phyloP scores from a whole-genome alignment of 2,888 invertebrate genomes.

The Choristoneura rosaceana region DNA sequence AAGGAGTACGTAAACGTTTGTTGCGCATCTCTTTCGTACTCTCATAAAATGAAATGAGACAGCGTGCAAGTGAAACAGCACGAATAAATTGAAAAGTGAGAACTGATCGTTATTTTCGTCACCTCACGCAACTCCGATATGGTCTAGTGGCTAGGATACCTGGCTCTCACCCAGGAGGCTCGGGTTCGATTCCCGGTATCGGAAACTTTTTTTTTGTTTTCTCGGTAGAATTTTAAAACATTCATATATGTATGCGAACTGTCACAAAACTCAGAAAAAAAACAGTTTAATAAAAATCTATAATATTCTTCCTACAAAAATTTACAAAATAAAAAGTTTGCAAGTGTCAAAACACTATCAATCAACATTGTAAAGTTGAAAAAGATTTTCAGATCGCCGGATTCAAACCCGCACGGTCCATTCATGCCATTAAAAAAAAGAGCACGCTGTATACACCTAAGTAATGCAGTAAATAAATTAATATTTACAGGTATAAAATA shows the following conservation, averaged over 20 bases:
- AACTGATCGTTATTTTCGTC: neutral
- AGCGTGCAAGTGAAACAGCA: neutral
- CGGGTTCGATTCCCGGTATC: constrained; percentile 82
- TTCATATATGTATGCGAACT: too few relatives aligned
- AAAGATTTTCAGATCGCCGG: too few relatives aligned
- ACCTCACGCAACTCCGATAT: constrained; percentile 60
- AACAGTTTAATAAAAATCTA: too few relatives aligned
- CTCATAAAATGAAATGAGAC: neutral
- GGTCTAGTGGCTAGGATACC: constrained; percentile 81
- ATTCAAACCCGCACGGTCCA: too few relatives aligned
- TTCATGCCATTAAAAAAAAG: neutral
- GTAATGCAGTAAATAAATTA: constrained; percentile 57
- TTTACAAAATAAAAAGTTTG: too few relatives aligned
- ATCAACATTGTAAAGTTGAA: too few relatives aligned
- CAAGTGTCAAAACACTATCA: too few relatives aligned
- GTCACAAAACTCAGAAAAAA: too few relatives aligned
- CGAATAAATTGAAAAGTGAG: neutral
- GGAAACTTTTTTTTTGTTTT: constrained; percentile 54
- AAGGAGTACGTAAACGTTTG: too few relatives aligned
- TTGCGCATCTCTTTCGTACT: too few relatives aligned
- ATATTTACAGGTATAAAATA: constrained; percentile 66
- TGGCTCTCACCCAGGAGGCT: constrained; percentile 57
- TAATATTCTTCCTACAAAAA: too few relatives aligned
- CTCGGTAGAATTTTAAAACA: neutral
- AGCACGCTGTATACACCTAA: constrained; percentile 50